A percentile compares a stretch with the other conserved stretches of the same genome.
Evolutionary conservation across 2,888 invertebrate genomes (phyloP).

Genomic region (Chironomus tentans): DNA sequence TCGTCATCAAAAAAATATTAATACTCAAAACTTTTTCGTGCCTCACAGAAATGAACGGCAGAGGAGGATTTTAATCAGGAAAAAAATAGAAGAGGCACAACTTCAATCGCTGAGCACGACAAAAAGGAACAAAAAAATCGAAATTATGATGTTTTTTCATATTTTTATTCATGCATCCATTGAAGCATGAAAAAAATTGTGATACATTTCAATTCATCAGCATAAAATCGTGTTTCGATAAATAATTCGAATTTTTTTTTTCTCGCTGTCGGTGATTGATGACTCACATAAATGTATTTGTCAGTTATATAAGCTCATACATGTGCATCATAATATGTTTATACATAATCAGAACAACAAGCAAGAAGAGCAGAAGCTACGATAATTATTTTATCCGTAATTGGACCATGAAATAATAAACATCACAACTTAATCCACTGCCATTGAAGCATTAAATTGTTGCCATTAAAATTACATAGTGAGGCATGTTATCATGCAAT

Average conservation of each 20-base stretch:
- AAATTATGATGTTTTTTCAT: no score
- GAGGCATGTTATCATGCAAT: not conserved
- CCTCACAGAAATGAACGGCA: no score
- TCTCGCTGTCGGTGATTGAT: not conserved
- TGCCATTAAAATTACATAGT: not conserved
- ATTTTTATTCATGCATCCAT: not conserved
- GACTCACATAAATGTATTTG: not conserved
- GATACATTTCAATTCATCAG: not conserved
- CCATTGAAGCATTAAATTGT: not conserved
- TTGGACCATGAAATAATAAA: conserved; percentile 6
- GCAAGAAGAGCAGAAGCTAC: not conserved
- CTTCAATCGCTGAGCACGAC: not conserved
- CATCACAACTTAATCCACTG: not conserved
- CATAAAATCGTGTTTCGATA: not conserved
- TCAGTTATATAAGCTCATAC: not conserved
- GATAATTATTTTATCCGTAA: conserved; percentile 3
- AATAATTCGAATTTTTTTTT: not conserved
- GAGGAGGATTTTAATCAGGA: no score
- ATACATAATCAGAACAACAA: not conserved
- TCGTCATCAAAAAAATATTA: no score
- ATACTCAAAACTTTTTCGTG: no score
- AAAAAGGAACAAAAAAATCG: not conserved
- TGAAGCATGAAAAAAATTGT: not conserved
- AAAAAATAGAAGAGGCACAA: no score
- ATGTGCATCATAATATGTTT: not conserved